Percentiles rank a stretch among this genome's conserved stretches.
phyloP scores from a whole-genome alignment of 2,888 invertebrate genomes.

The Caenorhabditis sinica region DNA sequence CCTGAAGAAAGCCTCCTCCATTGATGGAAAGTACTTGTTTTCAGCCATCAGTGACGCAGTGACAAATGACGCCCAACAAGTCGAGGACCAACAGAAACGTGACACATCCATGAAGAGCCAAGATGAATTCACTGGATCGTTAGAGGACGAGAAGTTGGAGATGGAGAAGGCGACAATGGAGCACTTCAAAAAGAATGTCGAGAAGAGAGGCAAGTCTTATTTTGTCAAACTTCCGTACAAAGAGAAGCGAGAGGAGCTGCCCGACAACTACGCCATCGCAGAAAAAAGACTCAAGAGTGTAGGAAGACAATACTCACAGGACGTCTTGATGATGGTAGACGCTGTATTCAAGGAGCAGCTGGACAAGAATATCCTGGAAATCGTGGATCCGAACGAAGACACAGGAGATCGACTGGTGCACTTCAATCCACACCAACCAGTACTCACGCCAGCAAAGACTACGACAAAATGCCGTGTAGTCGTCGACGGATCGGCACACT shows the following conservation, averaged over 20 bases:
- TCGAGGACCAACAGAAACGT: too few relatives aligned
- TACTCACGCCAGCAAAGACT: slow-evolving; percentile 56
- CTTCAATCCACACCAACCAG: slow-evolving; percentile 68
- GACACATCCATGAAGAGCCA: neutral
- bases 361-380: slow-evolving; percentile 36
- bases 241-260: slow-evolving; percentile 8
- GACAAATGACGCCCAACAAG: too few relatives aligned
- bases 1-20: too few relatives aligned
- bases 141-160: neutral
- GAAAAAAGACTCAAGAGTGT: neutral
- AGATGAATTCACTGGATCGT: slow-evolving; percentile 11
- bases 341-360: slow-evolving; percentile 30
- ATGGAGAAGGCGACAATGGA: neutral
- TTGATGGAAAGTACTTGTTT: too few relatives aligned
- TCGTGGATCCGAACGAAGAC: slow-evolving; percentile 18
- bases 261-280: slow-evolving; percentile 22
- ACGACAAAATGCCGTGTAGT: slow-evolving; percentile 73
- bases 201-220: slow-evolving; percentile 28
- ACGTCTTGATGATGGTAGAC: slow-evolving; percentile 13
- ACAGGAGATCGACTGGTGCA: slow-evolving; percentile 27
- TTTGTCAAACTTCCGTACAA: slow-evolving; percentile 15
- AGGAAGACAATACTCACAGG: neutral
- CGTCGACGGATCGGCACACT: slow-evolving; percentile 61
- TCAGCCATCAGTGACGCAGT: too few relatives aligned
- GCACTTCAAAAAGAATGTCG: slow-evolving; percentile 32